Conservation (phyloP, 2,113 vertebrate species). For the Laterallus jamaicensis region DNA sequence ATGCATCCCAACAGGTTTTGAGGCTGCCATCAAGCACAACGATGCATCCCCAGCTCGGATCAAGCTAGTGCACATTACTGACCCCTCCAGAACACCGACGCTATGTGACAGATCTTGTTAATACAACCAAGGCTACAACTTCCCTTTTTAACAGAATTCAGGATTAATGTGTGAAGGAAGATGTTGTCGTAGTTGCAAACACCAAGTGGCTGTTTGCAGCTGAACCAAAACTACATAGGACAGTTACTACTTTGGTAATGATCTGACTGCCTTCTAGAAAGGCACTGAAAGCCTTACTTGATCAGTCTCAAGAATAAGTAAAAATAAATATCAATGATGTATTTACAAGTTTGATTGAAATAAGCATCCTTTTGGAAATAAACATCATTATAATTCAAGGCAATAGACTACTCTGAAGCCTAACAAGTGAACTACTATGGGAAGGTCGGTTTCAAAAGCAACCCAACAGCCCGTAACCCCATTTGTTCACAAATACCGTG, state of each 20-base stretch:
- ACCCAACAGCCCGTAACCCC: background rate
- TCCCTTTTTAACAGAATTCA: background rate
- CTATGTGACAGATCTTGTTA: background rate
- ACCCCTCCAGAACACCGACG: background rate
- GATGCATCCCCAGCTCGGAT: background rate
- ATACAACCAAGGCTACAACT: background rate
- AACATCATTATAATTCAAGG: background rate
- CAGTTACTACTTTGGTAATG: background rate
- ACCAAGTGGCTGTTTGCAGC: background rate
- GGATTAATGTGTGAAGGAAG: background rate
- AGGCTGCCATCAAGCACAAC: background rate
- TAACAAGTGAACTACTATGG: background rate
- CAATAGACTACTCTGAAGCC: background rate
- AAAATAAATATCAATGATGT: background rate
- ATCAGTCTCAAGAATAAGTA: background rate
- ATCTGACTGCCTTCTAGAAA: background rate
- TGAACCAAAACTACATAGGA: background rate
- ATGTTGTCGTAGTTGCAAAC: background rate
- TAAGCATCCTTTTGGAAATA: background rate
- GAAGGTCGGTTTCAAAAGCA: background rate
- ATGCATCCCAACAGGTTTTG: accelerated
- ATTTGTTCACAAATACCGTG: background rate
- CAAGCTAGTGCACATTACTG: background rate
- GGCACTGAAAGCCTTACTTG: background rate
- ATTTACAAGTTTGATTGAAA: background rate